Evolutionary conservation across 1,140 invertebrate species (phyloP), one percentile per base, ranked within the genome.

Genomic region (Dufourea novaeangliae): DNA sequence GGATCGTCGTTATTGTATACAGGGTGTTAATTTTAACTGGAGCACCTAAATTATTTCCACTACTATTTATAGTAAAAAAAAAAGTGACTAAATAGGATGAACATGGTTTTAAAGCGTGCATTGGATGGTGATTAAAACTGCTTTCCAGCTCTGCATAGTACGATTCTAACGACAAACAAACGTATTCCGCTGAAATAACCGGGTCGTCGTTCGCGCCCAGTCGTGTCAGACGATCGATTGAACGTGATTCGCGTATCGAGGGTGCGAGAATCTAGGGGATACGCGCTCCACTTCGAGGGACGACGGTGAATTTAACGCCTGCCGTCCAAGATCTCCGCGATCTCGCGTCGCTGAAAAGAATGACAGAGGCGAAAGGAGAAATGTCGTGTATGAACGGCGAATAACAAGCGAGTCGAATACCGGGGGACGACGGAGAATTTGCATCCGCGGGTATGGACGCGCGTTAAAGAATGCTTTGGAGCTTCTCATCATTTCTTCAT

Each of bases 161-260:
- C 20, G 17, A 20, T 20, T 46, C 6, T 46, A 8, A 1, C 46
- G 46, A 50, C 41, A 50, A 50, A n/a, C 7, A 50, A 17, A 50
- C 6, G 20, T n/a, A 50, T 50, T 50, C 20, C 20, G 46, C 46
- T 5, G 52, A 52, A 78, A 71, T 70, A 50, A 52, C 68, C 54
- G 56, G 34, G 46, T 64, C 22, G 34, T 20, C 34, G 37, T 61
- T 61, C 57, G n/a, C 57, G 32, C 29, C n/a, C n/a, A n/a, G 20
- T 7, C 12, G 70, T 25, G 64, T 70, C 22, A 39, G 17, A 72
- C 34, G 68, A 80, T 80, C 41, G 68, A 62, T 80, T 44, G 27
- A 17, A 25, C 62, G 54, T 72, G 79, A 78, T 61, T 71, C 69
- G 29, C n/a, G 27, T 44, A 25, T 70, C 11, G 56, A 25, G 11